Base-by-base conservation (phyloP, 2,797 vertebrate genomes). In the Anolis apletophallus region DNA sequence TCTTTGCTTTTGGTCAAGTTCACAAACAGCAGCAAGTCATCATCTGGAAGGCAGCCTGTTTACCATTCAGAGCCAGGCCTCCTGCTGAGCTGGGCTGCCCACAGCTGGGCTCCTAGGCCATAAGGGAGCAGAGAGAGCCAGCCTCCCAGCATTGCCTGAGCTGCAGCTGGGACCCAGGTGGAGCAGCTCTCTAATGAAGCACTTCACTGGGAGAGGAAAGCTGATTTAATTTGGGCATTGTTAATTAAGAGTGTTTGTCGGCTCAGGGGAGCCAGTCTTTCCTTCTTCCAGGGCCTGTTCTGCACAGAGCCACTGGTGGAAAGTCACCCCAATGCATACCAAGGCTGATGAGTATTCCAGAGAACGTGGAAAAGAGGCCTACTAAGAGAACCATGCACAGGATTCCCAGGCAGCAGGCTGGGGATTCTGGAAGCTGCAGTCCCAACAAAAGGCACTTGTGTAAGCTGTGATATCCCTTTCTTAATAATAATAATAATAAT, bases 211-310 rank as follows among this genome's bases (percentile, higher is more conserved):
- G 89, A 40, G 89, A 85, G 85, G 80, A 86, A 52, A 88, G 84
- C 76, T 88, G 90, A 90, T 93, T 94, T 80, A 90, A 91, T 93
- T 93, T 93, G 88, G 89, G 87, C 89, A 94, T 85, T 29, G 26
- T 92, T 94, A 94, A 94, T 95, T 93, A 94, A 93, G 88, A 92
- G 88, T 80, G 86, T 88, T 88, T 80, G 86, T 86, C 85, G 83
- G 88, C 93, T 91, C 81, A 0, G 72, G 91, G 91, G 92, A 94
- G 80, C 77, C 89, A 90, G 90, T 75, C 36, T 50, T 80, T 92
- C 85, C 76, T 68, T 81, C 50, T 40, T 92, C 87, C 85, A 77
- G 90, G 82, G 85, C 85, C 88, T 91, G 87, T 57, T 87, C 89
- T 92, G 88, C 91, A 68, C 85, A 93, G 32, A 34, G 55, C n/a